A percentile compares a stretch with the other conserved stretches of the same genome.
Conservation (phyloP, 1,140 invertebrate genomes). For the Drosophila elegans region DNA sequence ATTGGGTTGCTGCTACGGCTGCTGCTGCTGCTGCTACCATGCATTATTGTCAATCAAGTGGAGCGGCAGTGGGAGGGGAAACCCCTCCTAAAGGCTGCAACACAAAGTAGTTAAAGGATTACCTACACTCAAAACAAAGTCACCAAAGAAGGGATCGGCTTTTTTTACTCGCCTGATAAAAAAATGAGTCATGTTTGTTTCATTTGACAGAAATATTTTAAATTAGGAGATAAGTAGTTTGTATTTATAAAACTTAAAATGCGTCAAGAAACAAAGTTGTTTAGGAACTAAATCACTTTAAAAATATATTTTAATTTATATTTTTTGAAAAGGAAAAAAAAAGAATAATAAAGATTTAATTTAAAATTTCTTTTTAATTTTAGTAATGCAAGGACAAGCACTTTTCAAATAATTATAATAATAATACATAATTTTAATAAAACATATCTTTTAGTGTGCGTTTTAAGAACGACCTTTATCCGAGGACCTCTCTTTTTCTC, state of each 20-base stretch:
- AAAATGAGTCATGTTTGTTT: neutral
- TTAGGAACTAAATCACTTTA: no score
- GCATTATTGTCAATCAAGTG: conserved; percentile 84
- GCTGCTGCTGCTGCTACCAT: conserved; percentile 70
- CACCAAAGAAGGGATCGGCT: no score
- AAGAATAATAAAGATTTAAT: no score
- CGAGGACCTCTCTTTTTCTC: conserved; percentile 32
- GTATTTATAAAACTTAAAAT: no score
- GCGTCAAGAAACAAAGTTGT: no score
- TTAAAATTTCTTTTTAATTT: no score
- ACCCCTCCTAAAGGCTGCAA: conserved; percentile 20
- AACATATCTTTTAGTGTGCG: conserved; percentile 16
- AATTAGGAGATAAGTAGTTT: no score
- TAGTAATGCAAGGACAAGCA: no score
- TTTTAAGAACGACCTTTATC: conserved; percentile 69
- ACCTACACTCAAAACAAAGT: conserved; percentile 43
- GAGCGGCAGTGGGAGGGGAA: conserved; percentile 13
- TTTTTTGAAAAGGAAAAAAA: no score
- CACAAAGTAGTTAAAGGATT: conserved; percentile 74
- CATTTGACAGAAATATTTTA: no score
- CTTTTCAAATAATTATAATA: no score
- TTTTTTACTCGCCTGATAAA: neutral
- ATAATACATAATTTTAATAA: neutral
- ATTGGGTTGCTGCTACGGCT: conserved; percentile 27
- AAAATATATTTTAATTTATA: no score